Conservation (phyloP, 1,140 invertebrate species). For the Pentalonia nigronervosa region DNA sequence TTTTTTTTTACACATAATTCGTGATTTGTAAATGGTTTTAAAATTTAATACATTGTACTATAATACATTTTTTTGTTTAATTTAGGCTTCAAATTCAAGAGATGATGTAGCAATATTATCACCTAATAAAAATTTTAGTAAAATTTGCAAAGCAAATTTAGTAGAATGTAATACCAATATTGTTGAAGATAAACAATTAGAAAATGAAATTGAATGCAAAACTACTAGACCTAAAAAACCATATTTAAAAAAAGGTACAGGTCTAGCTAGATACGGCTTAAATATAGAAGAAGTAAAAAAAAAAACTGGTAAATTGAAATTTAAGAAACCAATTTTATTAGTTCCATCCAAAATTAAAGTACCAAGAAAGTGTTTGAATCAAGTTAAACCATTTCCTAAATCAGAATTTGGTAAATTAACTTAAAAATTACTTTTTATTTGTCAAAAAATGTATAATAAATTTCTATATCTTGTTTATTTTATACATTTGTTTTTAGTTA, state of each 20-base stretch:
- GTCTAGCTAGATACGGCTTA: conserved; percentile 55
- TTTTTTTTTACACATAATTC: neutral
- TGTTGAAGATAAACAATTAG: neutral
- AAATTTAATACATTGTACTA: neutral
- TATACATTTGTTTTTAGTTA: conserved; percentile 33
- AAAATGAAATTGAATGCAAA: neutral
- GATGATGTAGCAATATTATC: conserved; percentile 21
- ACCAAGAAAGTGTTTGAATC: conserved; percentile 34
- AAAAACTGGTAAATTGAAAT: conserved; percentile 32
- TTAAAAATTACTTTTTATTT: neutral
- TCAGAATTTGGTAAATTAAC: conserved; percentile 23
- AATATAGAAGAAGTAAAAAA: conserved; percentile 48
- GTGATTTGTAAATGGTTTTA: neutral
- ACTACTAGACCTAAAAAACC: conserved; percentile 51
- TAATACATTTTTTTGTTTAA: conserved; percentile 9
- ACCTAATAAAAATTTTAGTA: neutral
- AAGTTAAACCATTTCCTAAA: conserved; percentile 24
- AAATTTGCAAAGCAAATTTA: neutral
- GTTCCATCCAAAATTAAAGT: conserved; percentile 44
- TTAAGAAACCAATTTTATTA: neutral
- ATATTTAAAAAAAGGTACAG: conserved; percentile 55
- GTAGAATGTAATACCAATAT: neutral
- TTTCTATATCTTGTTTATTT: neutral
- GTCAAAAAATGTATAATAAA: neutral
- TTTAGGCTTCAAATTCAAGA: conserved; percentile 10